Conservation (phyloP, 2,113 vertebrate genomes). For the Oreochromis aureus region DNA sequence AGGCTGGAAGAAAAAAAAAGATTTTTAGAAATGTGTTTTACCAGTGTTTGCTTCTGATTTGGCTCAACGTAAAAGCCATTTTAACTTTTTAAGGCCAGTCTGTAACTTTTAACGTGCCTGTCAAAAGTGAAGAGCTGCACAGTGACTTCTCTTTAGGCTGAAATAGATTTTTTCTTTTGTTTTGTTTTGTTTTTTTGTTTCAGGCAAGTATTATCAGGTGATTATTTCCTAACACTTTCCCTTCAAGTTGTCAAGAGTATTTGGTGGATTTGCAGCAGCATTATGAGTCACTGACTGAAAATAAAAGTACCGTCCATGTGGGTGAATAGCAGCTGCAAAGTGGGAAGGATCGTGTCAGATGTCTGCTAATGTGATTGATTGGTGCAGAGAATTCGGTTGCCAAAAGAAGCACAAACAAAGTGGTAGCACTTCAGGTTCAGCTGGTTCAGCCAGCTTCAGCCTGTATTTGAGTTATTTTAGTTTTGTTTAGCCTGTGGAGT, state of each 20-base stretch:
- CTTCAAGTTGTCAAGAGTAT: background rate
- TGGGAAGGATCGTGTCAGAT: background rate
- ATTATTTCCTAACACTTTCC: background rate
- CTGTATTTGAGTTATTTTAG: background rate
- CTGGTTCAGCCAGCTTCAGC: background rate
- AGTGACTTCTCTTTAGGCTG: background rate
- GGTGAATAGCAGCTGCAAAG: background rate
- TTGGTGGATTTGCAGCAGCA: background rate
- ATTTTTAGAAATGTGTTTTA: background rate
- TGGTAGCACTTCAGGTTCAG: constrained; percentile 9
- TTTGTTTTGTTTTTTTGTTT: background rate
- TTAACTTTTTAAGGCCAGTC: constrained; percentile 22
- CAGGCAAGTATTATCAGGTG: background rate
- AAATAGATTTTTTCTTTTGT: background rate
- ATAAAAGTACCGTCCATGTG: background rate
- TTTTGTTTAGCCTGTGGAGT: background rate
- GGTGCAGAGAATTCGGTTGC: background rate
- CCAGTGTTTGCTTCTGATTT: background rate
- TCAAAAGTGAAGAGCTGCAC: background rate
- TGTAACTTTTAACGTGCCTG: constrained; percentile 39
- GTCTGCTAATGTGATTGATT: background rate
- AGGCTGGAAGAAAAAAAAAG: background rate
- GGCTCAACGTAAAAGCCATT: constrained; percentile 36
- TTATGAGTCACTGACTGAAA: background rate
- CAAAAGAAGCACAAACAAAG: background rate